A percentile compares a stretch with the other conserved stretches of the same genome.
These are phyloP conservation scores for Seriola rivoliana DNA, from an alignment of 2,113 vertebrate genomes.

Conservation along the genomic window DNA sequence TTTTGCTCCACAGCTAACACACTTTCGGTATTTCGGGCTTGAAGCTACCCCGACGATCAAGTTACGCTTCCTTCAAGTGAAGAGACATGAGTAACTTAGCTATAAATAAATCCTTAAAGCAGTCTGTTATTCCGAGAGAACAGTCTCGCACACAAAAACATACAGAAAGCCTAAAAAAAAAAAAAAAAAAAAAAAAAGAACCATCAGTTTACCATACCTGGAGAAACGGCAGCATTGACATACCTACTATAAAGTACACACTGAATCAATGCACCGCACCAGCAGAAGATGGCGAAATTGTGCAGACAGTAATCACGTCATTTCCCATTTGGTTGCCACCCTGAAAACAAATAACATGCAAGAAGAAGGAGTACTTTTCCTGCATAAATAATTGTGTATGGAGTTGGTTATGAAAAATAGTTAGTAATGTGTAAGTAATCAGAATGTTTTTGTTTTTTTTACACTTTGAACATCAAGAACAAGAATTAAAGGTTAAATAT, in stretches of 20 bases:
- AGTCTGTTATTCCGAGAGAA: not conserved
- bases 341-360: not conserved
- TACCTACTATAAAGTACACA: not conserved
- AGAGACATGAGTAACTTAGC: not conserved
- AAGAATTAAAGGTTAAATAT: no score
- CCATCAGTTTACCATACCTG: slow-evolving; percentile 35
- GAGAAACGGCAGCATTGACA: not conserved
- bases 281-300: slow-evolving; percentile 31
- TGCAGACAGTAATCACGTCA: slow-evolving; percentile 26
- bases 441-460: not conserved
- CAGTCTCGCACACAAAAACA: not conserved
- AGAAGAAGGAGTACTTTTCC: not conserved
- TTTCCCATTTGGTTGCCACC: slow-evolving; percentile 14
- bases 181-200: not conserved
- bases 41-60: not conserved
- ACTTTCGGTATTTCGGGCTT: not conserved
- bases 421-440: not conserved
- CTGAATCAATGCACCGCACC: not conserved
- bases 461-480: no score
- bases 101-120: not conserved
- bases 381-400: no score
- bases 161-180: no score
- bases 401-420: no score
- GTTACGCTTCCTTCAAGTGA: not conserved
- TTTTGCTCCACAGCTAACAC: not conserved